Percentiles rank a stretch among this genome's conserved stretches.
These are phyloP conservation scores for Otolemur crassicaudatus DNA, from an alignment of 2,797 vertebrate genomes.

Conservation along the genomic window DNA sequence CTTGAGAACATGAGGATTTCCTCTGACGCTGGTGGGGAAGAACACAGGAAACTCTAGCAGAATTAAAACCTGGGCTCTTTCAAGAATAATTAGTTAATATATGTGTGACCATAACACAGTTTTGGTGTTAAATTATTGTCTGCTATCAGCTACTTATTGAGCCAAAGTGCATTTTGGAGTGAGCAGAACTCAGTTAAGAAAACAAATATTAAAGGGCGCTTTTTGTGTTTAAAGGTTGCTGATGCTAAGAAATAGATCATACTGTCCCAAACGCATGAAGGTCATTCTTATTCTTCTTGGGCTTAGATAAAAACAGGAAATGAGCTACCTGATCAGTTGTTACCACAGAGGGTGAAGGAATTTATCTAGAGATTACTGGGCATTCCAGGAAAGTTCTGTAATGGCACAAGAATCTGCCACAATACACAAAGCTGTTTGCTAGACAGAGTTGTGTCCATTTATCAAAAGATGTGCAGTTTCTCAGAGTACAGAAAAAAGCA, in stretches of 20 bases:
- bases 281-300: conserved; percentile 66
- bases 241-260: conserved; percentile 46
- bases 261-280: conserved; percentile 60
- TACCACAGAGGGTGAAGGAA: conserved; percentile 80
- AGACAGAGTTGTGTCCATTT: conserved; percentile 59
- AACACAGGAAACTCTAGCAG: conserved; percentile 83
- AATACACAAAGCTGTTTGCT: conserved; percentile 65
- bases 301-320: conserved; percentile 83
- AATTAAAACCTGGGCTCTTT: conserved; percentile 70
- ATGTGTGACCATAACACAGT: conserved; percentile 41
- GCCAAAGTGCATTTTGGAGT: conserved; percentile 46
- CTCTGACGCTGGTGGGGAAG: conserved; percentile 85
- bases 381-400: conserved; percentile 76
- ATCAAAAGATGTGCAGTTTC: conserved; percentile 62
- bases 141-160: conserved; percentile 17
- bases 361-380: conserved; percentile 71
- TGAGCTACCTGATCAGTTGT: conserved; percentile 80
- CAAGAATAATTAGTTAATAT: conserved; percentile 69
- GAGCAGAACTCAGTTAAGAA: conserved; percentile 48
- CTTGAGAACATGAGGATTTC: conserved; percentile 89
- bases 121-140: conserved; percentile 54
- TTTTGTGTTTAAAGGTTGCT: conserved; percentile 63
- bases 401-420: conserved; percentile 74
- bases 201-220: conserved; percentile 50
- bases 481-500: not conserved